phyloP scores from a whole-genome alignment of 2,888 invertebrate genomes.

The Carterocephalus palaemon region DNA sequence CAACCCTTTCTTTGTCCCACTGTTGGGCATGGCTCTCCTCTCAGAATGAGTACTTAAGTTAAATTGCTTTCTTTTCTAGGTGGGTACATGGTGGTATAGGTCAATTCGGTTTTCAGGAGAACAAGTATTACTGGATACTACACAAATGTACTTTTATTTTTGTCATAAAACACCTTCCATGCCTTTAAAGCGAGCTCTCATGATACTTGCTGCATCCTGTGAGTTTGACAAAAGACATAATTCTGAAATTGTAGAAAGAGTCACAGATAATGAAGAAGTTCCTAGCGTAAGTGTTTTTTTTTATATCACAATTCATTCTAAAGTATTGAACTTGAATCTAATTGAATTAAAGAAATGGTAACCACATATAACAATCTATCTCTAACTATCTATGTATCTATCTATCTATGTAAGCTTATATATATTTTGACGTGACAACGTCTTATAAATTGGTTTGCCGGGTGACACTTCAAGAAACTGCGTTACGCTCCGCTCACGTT shows the following conservation, averaged over 20 bases:
- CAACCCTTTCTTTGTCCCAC: too few species aligned
- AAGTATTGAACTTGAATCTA: background rate
- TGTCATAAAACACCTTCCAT: slow-evolving; percentile 97
- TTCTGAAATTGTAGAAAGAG: slow-evolving; percentile 94
- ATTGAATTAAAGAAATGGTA: too few species aligned
- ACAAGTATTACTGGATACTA: slow-evolving; percentile 97
- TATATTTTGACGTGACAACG: too few species aligned
- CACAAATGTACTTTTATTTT: slow-evolving; percentile 96
- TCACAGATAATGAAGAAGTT: slow-evolving; percentile 96
- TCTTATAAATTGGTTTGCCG: too few species aligned
- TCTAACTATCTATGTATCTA: too few species aligned
- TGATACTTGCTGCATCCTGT: slow-evolving; percentile 97
- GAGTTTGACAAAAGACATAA: slow-evolving; percentile 98
- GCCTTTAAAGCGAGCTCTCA: slow-evolving; percentile 95
- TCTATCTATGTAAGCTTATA: too few species aligned
- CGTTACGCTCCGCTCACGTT: too few species aligned
- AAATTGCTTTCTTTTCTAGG: slow-evolving; percentile 53
- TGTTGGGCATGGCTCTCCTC: too few species aligned
- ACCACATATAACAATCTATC: too few species aligned
- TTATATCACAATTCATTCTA: background rate
- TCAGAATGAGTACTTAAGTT: too few species aligned
- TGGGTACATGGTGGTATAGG: slow-evolving; percentile 99
- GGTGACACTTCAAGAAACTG: too few species aligned
- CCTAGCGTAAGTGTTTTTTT: slow-evolving; percentile 83
- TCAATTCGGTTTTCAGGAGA: slow-evolving; percentile 98